A percentile compares a stretch with the other conserved stretches of the same genome.
Conservation (phyloP, 2,113 vertebrate species). For the Nothocercus julius region DNA sequence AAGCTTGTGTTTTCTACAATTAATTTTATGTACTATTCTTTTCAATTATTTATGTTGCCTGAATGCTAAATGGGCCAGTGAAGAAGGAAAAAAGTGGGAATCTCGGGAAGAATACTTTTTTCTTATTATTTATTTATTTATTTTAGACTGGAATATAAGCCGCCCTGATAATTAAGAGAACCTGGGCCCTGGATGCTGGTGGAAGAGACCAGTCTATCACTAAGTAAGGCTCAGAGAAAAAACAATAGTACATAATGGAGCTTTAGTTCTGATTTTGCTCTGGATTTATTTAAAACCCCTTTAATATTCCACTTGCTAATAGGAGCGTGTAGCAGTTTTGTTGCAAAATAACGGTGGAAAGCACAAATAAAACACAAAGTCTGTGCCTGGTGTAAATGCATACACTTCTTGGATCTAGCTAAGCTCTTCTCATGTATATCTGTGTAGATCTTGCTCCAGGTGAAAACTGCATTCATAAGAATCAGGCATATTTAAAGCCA, state of each 20-base stretch:
- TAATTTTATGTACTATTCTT: conserved; percentile 74
- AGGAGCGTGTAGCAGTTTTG: neutral
- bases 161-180: conserved; percentile 23
- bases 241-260: neutral
- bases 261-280: neutral
- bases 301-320: neutral
- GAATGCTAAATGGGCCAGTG: conserved; percentile 52
- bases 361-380: neutral
- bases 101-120: neutral
- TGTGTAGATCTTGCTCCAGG: neutral
- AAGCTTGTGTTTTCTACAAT: conserved; percentile 68
- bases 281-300: neutral
- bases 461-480: neutral
- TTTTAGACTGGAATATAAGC: conserved; percentile 27
- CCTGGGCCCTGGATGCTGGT: neutral
- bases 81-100: neutral
- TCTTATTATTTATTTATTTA: conserved; percentile 57
- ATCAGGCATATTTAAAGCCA: neutral
- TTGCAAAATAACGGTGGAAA: neutral
- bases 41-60: conserved; percentile 69
- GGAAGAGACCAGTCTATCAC: conserved; percentile 9
- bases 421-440: neutral
- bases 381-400: neutral
- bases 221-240: neutral
- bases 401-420: neutral